Conservation (phyloP, 92 coral and sea anemone species). For the Muricea muricata region DNA sequence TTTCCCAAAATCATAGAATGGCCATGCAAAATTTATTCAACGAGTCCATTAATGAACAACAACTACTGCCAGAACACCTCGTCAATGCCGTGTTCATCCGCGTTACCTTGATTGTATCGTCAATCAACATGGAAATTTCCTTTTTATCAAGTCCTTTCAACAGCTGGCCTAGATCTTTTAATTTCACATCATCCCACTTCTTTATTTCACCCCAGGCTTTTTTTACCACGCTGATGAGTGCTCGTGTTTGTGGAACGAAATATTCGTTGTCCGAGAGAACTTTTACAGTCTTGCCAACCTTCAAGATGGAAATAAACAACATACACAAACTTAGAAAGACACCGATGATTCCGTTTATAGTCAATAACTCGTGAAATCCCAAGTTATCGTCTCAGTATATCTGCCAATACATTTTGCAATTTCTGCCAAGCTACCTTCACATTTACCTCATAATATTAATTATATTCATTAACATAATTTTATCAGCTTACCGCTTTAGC, state of each 20-base stretch:
- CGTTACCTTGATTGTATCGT: conserved; percentile 82
- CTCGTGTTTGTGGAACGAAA: conserved; percentile 81
- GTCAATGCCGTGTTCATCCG: too few species aligned
- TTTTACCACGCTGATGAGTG: conserved; percentile 75
- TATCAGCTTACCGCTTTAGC: conserved; percentile 75
- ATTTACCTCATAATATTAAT: too few species aligned
- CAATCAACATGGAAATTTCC: conserved; percentile 70
- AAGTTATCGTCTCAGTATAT: too few species aligned
- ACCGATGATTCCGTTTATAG: too few species aligned
- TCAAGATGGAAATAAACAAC: neutral
- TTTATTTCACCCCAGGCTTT: conserved; percentile 75
- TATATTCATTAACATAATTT: too few species aligned
- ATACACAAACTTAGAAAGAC: neutral
- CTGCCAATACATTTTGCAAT: too few species aligned
- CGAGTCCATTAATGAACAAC: too few species aligned
- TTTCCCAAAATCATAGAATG: too few species aligned
- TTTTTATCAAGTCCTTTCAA: conserved; percentile 73
- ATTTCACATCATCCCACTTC: conserved; percentile 73
- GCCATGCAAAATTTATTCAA: too few species aligned
- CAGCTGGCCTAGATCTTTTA: conserved; percentile 81
- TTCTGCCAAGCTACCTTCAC: too few species aligned
- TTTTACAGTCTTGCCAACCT: conserved; percentile 60
- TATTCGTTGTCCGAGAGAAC: conserved; percentile 70
- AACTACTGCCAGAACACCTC: too few species aligned
- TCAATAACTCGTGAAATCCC: too few species aligned